Evolutionary conservation across 1,140 invertebrate genomes (phyloP), one percentile per base, ranked within the genome.

Genomic region (Teleogryllus occipitalis): DNA sequence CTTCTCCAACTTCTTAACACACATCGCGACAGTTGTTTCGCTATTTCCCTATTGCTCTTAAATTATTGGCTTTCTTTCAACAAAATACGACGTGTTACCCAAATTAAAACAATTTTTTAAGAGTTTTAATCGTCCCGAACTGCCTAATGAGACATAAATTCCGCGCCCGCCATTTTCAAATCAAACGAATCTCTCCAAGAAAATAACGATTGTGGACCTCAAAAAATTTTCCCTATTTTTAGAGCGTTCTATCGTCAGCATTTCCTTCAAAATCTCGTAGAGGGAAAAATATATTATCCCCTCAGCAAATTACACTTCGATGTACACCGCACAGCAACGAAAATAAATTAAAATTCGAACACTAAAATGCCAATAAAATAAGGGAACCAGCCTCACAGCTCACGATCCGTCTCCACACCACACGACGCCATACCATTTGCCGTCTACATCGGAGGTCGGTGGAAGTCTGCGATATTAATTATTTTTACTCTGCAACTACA

Each of bases 131-230:
- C 27, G 5, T 39, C 27, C 27, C 27, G 27, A 39, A 39, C 27
- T 18, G 54, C 76, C 80, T 80, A 79, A 80, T 74, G 74, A 22
- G 74, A 82, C 72, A 27, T 72, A 77, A 81, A 78, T 81, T 81
- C 75, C 81, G 81, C 81, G 81, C 81, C 81, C 81, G 81, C 81
- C 81, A 82, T 82, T 81, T 82, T 82, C 81, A 82, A 82, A 82
- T 81, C 54, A 39, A 78, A 73, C 22, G 39, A 27, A 75, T 78
- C 78, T 48, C 39, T 74, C 72, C 48, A 79, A 22, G 74, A 79
- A 80, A 81, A 79, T 80, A 81, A 81, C 77, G 14, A 80, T 54
- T 65, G 46, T 10, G 78, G 7, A 39, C 22, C 81, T 80, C 81
- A 79, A 79, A 78, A 80, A 80, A 80, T 80, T 81, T 81, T 81